These are phyloP conservation scores for Sarcophaga bullata DNA, from an alignment of 1,140 invertebrate species.

Conservation along the genomic window DNA sequence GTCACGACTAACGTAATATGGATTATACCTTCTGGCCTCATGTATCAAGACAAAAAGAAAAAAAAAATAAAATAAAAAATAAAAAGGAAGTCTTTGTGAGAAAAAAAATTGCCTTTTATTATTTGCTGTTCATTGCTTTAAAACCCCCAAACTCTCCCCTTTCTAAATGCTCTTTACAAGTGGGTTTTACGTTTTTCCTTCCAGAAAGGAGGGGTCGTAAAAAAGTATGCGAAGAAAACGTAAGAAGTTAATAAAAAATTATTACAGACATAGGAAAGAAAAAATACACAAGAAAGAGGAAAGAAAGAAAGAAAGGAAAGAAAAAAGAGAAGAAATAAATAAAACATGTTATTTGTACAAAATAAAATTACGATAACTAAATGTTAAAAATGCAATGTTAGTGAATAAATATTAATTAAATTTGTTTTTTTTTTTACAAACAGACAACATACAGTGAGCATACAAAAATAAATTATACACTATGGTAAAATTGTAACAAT, in stretches of 20 bases:
- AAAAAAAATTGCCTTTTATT: conserved; percentile 17
- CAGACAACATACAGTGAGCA: too few relatives aligned
- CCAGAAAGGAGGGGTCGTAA: too few relatives aligned
- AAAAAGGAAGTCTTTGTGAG: too few relatives aligned
- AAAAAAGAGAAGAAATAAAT: background rate
- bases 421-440: conserved; percentile 12
- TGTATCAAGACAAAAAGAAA: background rate
- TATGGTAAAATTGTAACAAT: too few relatives aligned
- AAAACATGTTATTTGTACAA: conserved; percentile 18
- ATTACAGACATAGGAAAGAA: too few relatives aligned
- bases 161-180: too few relatives aligned
- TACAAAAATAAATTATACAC: too few relatives aligned
- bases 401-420: conserved; percentile 22
- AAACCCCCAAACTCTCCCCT: background rate
- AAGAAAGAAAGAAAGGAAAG: background rate
- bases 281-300: too few relatives aligned
- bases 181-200: too few relatives aligned
- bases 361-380: conserved; percentile 11
- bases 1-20: background rate
- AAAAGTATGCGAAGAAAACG: too few relatives aligned
- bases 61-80: too few relatives aligned
- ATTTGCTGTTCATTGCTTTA: background rate
- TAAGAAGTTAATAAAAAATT: too few relatives aligned
- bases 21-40: background rate
- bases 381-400: conserved; percentile 15